Evolutionary conservation across 2,797 vertebrate genomes (phyloP).

Genomic region (Dallia pectoralis): DNA sequence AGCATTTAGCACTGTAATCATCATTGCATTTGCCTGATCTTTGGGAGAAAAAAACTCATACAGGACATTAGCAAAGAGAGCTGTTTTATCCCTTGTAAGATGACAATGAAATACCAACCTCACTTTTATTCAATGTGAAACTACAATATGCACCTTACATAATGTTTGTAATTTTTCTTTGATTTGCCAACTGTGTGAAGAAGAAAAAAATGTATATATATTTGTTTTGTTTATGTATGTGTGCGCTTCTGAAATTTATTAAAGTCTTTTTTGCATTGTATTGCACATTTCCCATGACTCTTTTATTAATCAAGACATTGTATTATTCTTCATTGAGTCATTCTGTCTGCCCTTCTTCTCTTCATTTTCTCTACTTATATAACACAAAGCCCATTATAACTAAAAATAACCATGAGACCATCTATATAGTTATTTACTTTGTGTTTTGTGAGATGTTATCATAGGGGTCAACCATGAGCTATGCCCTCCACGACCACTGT

Average conservation of each 20-base stretch:
- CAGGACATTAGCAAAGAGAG: conserved; percentile 46
- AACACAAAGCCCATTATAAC: conserved; percentile 17
- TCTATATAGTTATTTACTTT: conserved; percentile 36
- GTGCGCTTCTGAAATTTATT: conserved; percentile 84
- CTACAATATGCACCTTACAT: conserved; percentile 82
- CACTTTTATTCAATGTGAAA: conserved; percentile 80
- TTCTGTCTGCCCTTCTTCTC: background rate
- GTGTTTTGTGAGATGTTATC: conserved; percentile 18
- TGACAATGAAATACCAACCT: conserved; percentile 50
- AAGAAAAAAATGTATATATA: conserved; percentile 75
- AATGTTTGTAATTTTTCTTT: conserved; percentile 79
- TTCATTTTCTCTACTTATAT: background rate
- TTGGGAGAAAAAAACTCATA: conserved; percentile 39
- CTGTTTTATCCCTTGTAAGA: conserved; percentile 63
- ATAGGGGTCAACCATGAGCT: conserved; percentile 38
- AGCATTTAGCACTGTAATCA: conserved; percentile 77
- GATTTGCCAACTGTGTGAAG: conserved; percentile 80
- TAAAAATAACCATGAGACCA: conserved; percentile 27
- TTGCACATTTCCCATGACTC: conserved; percentile 71
- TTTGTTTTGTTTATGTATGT: conserved; percentile 85
- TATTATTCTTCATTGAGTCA: conserved; percentile 28
- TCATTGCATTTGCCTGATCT: conserved; percentile 75
- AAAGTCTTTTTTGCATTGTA: conserved; percentile 85
- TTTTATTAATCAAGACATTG: conserved; percentile 61
- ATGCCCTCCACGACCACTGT: conserved; percentile 25